Evolutionary conservation across 2,888 invertebrate species (phyloP).

Genomic region (Coremacera marginata): DNA sequence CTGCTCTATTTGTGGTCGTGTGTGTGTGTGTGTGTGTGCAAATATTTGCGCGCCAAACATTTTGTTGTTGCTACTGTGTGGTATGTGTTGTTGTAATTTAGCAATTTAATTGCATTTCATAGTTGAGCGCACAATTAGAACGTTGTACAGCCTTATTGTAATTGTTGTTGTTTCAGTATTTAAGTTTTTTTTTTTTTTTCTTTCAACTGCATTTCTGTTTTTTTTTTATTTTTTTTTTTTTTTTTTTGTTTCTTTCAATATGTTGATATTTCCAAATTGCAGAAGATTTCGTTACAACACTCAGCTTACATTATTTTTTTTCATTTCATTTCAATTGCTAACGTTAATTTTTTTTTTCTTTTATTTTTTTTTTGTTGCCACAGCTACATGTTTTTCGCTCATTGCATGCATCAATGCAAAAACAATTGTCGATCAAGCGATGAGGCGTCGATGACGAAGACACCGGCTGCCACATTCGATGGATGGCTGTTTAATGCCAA

Average conservation of each 20-base stretch:
- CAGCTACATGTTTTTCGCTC: constrained; percentile 26
- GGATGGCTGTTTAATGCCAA: too few species aligned
- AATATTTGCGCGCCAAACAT: not conserved
- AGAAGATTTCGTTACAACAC: constrained; percentile 18
- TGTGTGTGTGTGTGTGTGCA: not conserved
- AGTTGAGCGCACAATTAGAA: constrained; percentile 44
- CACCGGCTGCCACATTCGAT: not conserved
- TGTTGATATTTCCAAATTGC: constrained; percentile 23
- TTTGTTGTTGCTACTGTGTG: constrained; percentile 5
- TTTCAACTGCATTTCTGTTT: not conserved
- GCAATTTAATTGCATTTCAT: constrained; percentile 45
- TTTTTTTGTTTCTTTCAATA: constrained; percentile 21
- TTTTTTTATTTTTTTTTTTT: constrained; percentile 12
- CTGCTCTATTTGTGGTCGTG: not conserved
- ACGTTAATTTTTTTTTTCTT: not conserved
- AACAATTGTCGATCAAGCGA: constrained; percentile 28
- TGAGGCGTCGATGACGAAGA: constrained; percentile 25
- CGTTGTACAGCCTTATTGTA: constrained; percentile 15
- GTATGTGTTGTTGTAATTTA: constrained; percentile 38
- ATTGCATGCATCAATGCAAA: constrained; percentile 33
- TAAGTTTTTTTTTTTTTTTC: not conserved
- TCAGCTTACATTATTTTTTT: not conserved
- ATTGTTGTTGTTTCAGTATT: not conserved
- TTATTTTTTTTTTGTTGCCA: constrained; percentile 14
- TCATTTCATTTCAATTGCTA: not conserved